Conservation (phyloP, 1,140 invertebrate species). For the Lasioglossum baleicum region DNA sequence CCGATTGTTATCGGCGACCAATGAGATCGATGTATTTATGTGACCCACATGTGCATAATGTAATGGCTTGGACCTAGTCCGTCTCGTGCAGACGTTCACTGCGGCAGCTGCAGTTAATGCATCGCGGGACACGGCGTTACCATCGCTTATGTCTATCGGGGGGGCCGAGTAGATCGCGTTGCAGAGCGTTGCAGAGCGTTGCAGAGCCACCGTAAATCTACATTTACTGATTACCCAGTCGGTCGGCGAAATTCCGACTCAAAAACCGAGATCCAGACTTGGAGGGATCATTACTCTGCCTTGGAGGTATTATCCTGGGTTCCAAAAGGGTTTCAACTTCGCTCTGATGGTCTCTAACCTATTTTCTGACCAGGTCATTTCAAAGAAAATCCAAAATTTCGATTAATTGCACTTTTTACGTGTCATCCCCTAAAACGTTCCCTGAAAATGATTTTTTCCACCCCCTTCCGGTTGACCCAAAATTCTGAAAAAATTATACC, state of each 20-base stretch:
- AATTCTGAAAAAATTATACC: no score
- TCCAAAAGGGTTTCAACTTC: no score
- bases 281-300: no score
- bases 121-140: constrained; percentile 66
- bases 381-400: no score
- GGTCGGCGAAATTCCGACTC: constrained; percentile 3
- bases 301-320: no score
- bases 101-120: constrained; percentile 78
- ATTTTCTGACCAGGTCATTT: no score
- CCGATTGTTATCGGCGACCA: constrained; percentile 64
- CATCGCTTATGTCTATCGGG: constrained; percentile 58
- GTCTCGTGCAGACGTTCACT: constrained; percentile 67
- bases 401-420: no score
- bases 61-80: constrained; percentile 66
- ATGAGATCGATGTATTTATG: constrained; percentile 77
- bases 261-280: neutral
- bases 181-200: constrained; percentile 28
- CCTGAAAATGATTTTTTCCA: no score
- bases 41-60: constrained; percentile 77
- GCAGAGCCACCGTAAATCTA: constrained; percentile 47
- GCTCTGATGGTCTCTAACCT: no score
- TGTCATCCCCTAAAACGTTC: no score
- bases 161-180: constrained; percentile 40
- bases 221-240: constrained; percentile 26
- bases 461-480: no score